Conservation (phyloP, 2,888 invertebrate species). For the Leptopilina syphax region DNA sequence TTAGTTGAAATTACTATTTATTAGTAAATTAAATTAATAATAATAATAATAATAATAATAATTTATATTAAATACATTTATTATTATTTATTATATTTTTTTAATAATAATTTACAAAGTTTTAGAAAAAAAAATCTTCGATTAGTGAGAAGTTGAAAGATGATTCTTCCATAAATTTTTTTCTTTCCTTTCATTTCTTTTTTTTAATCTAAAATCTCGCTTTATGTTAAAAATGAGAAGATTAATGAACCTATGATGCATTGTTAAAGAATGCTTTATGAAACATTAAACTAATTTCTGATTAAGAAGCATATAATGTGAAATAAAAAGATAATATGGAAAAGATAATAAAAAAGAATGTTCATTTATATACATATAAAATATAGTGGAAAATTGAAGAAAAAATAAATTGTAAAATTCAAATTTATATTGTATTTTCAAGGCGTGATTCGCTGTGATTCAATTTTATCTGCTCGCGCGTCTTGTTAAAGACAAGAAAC, state of each 20-base stretch:
- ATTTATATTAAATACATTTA: too few relatives aligned
- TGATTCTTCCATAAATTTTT: too few relatives aligned
- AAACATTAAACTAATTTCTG: conserved; percentile 11
- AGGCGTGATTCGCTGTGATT: background rate
- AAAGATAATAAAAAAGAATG: background rate
- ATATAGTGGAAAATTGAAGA: background rate
- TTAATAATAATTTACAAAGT: too few relatives aligned
- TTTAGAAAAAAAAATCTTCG: too few relatives aligned
- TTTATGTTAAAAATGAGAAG: background rate
- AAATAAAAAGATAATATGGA: background rate
- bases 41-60: too few relatives aligned
- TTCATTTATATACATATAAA: background rate
- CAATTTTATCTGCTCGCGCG: background rate
- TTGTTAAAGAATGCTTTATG: background rate
- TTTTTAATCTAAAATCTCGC: background rate
- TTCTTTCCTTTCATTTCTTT: too few relatives aligned
- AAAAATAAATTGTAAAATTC: background rate
- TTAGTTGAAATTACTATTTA: too few relatives aligned
- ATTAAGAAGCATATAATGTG: background rate
- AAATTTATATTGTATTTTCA: background rate
- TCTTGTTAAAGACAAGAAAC: conserved; percentile 8
- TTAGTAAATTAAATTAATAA: too few relatives aligned
- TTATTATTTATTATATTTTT: too few relatives aligned
- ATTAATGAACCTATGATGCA: background rate
- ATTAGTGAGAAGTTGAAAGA: background rate